Base-by-base conservation (phyloP, 2,888 invertebrate species). In the Epicampocera succincta region DNA sequence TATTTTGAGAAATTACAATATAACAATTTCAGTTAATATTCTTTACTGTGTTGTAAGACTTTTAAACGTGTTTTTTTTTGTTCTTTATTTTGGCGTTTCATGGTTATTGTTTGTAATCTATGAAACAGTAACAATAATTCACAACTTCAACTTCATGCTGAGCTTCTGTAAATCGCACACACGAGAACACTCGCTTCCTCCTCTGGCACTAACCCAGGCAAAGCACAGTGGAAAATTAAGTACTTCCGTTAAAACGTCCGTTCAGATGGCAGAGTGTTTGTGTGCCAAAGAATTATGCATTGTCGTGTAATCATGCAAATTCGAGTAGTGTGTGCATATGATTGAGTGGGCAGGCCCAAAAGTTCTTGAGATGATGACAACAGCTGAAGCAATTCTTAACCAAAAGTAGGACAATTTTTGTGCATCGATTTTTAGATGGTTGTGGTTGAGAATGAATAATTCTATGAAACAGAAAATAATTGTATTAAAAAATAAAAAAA, bases 221-320 rank as follows among this genome's bases (percentile, higher is more conserved):
- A 42, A 52, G 46, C 5, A 50, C 76, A 60, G 48, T 52, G 74
- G 52, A 75, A 78, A 78, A 82, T 82, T 66, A 82, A 82, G 82
- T 82, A 78, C 71, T 82, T 82, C 82, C 82, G 82, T 17, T 78
- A 33, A 60, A 82, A 74, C 52, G 71, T 66, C 78, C 65, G 54
- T 46, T 17, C 3, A 19, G 12, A 61, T 50, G 63, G 29, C 13
- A 3, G 58, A 73, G 40, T 46, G 61, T 29, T 54, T 73, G 63
- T 38, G 38, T 73, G 54, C 56, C 9, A 56, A 50, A 63, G 63
- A 80, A 76, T 72, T 72, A 63, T 80, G 80, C 66, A 61, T 66
- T 54, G 60, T 66, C 66, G 71, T 54, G 50, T 68, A 72, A 80
- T n/a, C 40, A 29, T 29, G 6, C 29, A n/a, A n/a, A n/a, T n/a